Evolutionary conservation across 2,888 invertebrate genomes (phyloP), one percentile per base, ranked within the genome.

Genomic region (Leptopilina drosophilae): DNA sequence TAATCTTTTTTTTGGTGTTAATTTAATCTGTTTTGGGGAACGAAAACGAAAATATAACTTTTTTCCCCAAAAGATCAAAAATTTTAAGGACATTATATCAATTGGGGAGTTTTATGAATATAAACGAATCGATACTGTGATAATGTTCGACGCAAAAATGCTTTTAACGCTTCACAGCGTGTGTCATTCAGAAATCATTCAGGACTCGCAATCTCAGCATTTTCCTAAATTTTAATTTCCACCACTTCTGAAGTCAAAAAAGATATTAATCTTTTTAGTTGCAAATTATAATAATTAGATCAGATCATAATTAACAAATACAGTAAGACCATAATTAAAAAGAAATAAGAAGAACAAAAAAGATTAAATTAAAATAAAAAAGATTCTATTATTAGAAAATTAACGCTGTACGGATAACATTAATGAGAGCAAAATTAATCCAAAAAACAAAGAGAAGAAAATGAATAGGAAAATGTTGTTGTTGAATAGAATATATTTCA

Each of bases 111-210:
- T 88, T 4, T 49, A 87, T 87, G 89, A 89, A 89, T 89, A 89
- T 89, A 88, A 85, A 5, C 78, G 85, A 88, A 90, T 91, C 90
- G 88, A 90, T 90, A 87, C 1, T 20, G 84, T 83, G 90, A 90
- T 90, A 89, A 90, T 89, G 89, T 87, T 86, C 84, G 89, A 91
- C 91, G 91, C 87, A 91, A 90, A 91, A 91, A 91, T 90, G 91
- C 91, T 91, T 91, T 91, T 91, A 91, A 87, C 87, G 85, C 83
- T 20, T 85, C 90, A 85, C 89, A 88, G 88, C 88, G 84, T 87
- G 88, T 56, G 9, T 53, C 64, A 12, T 56, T 73, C 33, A 5
- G 20, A 14, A 53, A 73, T 8, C 14, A 49, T 73, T 73, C 14
- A 73, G 8, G 9, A 33, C 53, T 73, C 26, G 33, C 69, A 14